Evolutionary conservation across 2,888 invertebrate genomes (phyloP), one percentile per base, ranked within the genome.

Genomic region (Noctua janthe): DNA sequence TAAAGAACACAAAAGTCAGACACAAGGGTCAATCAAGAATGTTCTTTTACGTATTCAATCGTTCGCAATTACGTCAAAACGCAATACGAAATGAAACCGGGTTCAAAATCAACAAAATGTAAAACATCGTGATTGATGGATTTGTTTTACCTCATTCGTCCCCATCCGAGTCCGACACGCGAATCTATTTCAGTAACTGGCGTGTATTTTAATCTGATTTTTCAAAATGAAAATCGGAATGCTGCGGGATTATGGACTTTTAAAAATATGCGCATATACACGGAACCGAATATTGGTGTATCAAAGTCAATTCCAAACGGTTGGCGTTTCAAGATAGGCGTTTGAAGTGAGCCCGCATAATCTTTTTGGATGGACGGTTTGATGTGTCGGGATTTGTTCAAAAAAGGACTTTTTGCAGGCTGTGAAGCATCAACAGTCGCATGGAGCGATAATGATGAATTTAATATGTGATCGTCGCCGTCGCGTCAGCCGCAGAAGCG

Each of bases 111-210:
- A 78, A 74, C 83, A 88, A 92, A 91, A 85, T 84, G 82, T 84
- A 87, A 90, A 92, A 88, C 86, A 85, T 83, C 89, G 86, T 92
- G 92, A 92, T 91, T 90, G 92, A 93, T 93, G 86, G 88, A 89
- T 91, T 93, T 93, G 92, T 93, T 93, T 92, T 91, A 90, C 86
- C 90, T 91, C 92, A 92, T 92, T 92, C 91, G 88, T 90, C 89
- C 85, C 85, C 89, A 91, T 91, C 90, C 90, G 90, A 90, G 90
- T 89, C 88, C 78, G 90, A 87, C 82, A 86, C 86, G 82, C 83
- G 83, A 91, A 91, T 91, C 91, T 91, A 91, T 94, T 91, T 91
- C 90, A 89, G 91, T 88, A 89, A 88, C 88, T 87, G 86, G 78
- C 80, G 81, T 87, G 89, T 88, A 88, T 92, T 93, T 92, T 90